Conservation (phyloP, 1,140 invertebrate genomes). For the Agrypnia vestita region DNA sequence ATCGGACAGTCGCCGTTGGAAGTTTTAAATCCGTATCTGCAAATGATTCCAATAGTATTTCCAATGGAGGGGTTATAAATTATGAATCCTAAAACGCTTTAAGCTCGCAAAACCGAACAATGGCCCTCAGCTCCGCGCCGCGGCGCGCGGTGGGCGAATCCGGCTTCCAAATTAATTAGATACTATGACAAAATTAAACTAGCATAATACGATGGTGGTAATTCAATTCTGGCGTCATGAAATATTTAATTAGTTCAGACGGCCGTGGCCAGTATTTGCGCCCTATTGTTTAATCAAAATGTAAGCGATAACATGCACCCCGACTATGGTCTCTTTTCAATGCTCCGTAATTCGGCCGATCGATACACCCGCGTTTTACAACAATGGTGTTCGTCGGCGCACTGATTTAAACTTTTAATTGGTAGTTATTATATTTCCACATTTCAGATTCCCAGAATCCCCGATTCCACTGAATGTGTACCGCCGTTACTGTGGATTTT, state of each 20-base stretch:
- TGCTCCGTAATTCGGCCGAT: constrained; percentile 38
- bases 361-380: constrained; percentile 19
- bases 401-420: constrained; percentile 25
- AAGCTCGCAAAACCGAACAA: constrained; percentile 57
- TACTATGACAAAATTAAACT: constrained; percentile 60
- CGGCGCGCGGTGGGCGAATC: constrained; percentile 44
- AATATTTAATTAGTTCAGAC: constrained; percentile 54
- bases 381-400: constrained; percentile 18
- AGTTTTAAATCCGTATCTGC: constrained; percentile 37
- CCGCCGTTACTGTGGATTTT: too few species aligned
- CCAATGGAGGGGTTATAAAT: constrained; percentile 54
- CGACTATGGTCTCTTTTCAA: constrained; percentile 25
- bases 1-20: background rate
- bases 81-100: constrained; percentile 61
- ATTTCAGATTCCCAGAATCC: too few species aligned
- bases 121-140: constrained; percentile 19
- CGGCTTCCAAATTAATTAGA: constrained; percentile 57
- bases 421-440: background rate
- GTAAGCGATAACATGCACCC: constrained; percentile 37
- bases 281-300: constrained; percentile 40
- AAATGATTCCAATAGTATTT: constrained; percentile 40
- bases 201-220: constrained; percentile 49
- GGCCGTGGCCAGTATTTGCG: constrained; percentile 30
- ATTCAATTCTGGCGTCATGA: constrained; percentile 51
- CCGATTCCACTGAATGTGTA: too few species aligned